Evolutionary conservation across 1,140 invertebrate genomes (phyloP).

Genomic region (Condylostylus longicornis): DNA sequence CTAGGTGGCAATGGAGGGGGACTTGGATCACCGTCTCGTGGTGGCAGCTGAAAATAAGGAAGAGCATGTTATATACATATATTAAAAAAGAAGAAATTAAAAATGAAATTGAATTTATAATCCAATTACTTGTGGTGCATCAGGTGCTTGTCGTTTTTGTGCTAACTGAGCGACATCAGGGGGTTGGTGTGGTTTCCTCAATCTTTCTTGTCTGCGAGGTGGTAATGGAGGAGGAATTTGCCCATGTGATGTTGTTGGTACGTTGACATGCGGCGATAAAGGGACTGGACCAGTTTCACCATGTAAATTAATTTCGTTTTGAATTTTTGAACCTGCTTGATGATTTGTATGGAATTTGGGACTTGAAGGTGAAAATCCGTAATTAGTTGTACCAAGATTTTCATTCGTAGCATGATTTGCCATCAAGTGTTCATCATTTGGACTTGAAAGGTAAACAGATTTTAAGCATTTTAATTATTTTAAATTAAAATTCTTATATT

Average conservation of each 20-base stretch:
- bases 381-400: no score
- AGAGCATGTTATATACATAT: background rate
- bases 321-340: no score
- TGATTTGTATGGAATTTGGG: no score
- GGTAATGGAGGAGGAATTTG: constrained; percentile 28
- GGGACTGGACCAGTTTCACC: no score
- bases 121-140: constrained; percentile 27
- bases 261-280: constrained; percentile 31
- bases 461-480: no score
- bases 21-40: constrained; percentile 29
- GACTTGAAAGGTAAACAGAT: no score
- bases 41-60: constrained; percentile 18
- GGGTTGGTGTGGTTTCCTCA: background rate
- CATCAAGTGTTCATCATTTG: no score
- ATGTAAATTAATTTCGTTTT: no score
- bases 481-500: no score
- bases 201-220: constrained; percentile 27
- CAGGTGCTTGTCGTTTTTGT: constrained; percentile 29
- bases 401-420: no score
- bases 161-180: constrained; percentile 24
- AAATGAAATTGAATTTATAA: background rate
- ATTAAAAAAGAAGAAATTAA: background rate
- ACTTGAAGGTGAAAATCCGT: background rate
- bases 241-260: constrained; percentile 19
- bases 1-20: constrained; percentile 30